Evolutionary conservation across 2,797 vertebrate species (phyloP), one percentile per base, ranked within the genome.

Genomic region (Sebastes iracundus): DNA sequence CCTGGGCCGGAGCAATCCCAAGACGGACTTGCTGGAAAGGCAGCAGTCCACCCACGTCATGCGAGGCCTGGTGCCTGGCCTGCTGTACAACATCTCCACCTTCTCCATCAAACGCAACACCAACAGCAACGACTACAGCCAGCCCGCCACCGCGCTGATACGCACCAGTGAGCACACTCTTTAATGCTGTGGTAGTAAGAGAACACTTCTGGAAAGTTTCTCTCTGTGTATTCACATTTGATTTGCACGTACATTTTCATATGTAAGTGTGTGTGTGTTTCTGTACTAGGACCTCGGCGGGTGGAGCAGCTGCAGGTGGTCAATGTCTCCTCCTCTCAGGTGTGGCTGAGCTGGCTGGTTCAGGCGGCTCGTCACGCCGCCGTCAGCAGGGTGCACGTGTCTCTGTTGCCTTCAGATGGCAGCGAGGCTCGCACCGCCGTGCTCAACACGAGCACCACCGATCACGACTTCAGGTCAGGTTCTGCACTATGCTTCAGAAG

Each of bases 21-120:
- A 96, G 90, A 98, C 97, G 0, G 98, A 99, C 94, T 96, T 97
- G 77, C 96, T 99, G 93, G 97, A 98, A 91, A 94, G 95, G 85
- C 94, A 96, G 87, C 96, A 95, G 88, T 97, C 96, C 65, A 92
- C 95, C 28, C 97, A 98, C 81, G 95, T 97, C 86, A 96, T 99
- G 84, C 95, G 94, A 81, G 97, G 96, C 80, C 96, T 99, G 81
- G 94, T 91, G 25, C 96, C 98, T 0, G 98, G 98, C 81, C 95
- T 96, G 76, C 95, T 97, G 78, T 99, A 99, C 96, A 99, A 99
- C 94, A 98, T 99, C 96, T 99, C 98, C 13, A 96, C 98, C 81
- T 97, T 97, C 95, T 98, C 98, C 4, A 96, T 99, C 95, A 99
- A 98, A 90, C 97, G 97, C 81, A 98, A 97, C 88, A 80, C 95